phyloP scores from a whole-genome alignment of 2,113 vertebrate genomes.

The Lethenteron camtschaticum region DNA sequence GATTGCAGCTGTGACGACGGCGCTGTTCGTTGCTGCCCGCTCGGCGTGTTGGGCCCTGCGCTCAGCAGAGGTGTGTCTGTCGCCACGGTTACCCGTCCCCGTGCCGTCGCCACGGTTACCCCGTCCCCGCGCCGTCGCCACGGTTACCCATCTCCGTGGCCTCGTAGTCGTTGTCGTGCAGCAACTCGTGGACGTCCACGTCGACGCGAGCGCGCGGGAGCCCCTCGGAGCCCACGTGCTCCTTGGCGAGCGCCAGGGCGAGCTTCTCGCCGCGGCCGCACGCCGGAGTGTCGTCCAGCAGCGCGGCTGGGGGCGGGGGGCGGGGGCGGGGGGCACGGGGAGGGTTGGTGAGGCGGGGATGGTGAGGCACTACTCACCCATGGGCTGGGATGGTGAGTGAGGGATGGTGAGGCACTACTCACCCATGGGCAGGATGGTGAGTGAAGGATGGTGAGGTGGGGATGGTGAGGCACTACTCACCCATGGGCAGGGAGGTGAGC shows the following conservation, averaged over 20 bases:
- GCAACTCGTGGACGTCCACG: constrained; percentile 60
- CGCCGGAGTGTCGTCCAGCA: constrained; percentile 41
- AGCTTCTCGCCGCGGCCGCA: constrained; percentile 54
- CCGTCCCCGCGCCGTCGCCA: too few relatives aligned
- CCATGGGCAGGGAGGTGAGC: constrained; percentile 7
- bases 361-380: neutral
- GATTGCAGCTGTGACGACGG: too few relatives aligned
- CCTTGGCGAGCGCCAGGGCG: constrained; percentile 50
- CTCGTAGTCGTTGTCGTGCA: constrained; percentile 59
- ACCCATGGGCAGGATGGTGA: neutral
- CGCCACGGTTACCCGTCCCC: too few relatives aligned
- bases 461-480: constrained; percentile 12
- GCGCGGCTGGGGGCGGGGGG: constrained; percentile 25
- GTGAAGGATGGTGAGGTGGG: constrained; percentile 12
- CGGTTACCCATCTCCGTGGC: constrained; percentile 54
- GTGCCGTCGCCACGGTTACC: too few relatives aligned
- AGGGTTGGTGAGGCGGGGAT: neutral
- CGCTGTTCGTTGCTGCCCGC: too few relatives aligned
- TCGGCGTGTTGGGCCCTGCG: too few relatives aligned
- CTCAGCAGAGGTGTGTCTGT: too few relatives aligned
- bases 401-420: constrained; percentile 8
- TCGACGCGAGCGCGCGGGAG: constrained; percentile 46
- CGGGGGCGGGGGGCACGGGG: neutral
- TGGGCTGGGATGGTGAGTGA: constrained; percentile 11
- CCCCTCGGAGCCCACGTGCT: constrained; percentile 53